These are phyloP conservation scores for Steatocranus sp. DNA, from an alignment of 2,797 vertebrate genomes.

Conservation along the genomic window DNA sequence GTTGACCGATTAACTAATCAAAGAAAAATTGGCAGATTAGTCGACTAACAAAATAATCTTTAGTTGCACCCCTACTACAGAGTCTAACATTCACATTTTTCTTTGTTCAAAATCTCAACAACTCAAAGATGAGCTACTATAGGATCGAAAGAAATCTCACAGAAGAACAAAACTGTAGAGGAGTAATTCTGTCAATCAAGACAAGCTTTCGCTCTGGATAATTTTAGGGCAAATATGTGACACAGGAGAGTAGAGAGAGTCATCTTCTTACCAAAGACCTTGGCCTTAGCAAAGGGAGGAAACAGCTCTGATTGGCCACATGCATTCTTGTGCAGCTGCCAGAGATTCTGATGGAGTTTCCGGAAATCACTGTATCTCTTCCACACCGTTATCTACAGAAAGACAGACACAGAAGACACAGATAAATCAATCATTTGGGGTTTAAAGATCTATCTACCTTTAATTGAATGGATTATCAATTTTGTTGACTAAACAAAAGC, in stretches of 20 bases:
- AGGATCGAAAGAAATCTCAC: not conserved
- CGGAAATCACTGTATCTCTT: constrained; percentile 98
- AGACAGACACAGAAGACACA: not conserved
- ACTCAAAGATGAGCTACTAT: not conserved
- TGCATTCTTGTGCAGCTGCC: constrained; percentile 91
- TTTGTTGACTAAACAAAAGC: not conserved
- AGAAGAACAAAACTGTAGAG: not conserved
- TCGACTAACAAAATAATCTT: not conserved
- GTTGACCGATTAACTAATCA: not conserved
- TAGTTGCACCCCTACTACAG: not conserved
- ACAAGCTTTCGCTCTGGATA: not conserved
- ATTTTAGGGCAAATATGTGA: not conserved
- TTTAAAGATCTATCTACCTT: not conserved
- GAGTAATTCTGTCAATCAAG: not conserved
- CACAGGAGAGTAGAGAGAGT: not conserved
- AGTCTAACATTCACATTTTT: not conserved
- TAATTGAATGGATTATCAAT: not conserved
- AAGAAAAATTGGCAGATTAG: not conserved
- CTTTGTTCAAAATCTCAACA: not conserved
- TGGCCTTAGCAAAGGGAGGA: constrained; percentile 96
- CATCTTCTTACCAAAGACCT: constrained; percentile 90
- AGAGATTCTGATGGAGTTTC: constrained; percentile 94
- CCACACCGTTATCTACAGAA: constrained; percentile 91
- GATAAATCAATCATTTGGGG: not conserved
- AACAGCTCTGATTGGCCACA: constrained; percentile 93